These are phyloP conservation scores for Pandion haliaetus DNA, from an alignment of 2,113 vertebrate genomes.

Conservation along the genomic window DNA sequence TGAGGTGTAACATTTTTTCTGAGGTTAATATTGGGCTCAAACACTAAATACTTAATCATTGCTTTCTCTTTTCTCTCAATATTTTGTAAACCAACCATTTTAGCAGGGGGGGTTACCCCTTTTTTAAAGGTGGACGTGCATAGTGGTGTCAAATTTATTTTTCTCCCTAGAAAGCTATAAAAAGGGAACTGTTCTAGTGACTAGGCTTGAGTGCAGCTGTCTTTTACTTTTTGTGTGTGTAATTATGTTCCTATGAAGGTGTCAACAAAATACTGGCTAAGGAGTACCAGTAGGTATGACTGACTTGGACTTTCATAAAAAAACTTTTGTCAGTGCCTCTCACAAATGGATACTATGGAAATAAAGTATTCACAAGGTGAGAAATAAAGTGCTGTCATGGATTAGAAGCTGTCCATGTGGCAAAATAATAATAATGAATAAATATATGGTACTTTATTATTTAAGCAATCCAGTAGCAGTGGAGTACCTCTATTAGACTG, in stretches of 20 bases:
- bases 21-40: neutral
- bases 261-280: neutral
- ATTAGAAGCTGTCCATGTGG: neutral
- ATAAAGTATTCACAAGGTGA: neutral
- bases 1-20: neutral
- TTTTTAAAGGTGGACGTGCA: neutral
- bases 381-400: neutral
- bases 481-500: neutral
- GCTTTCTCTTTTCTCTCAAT: neutral
- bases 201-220: neutral
- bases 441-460: neutral
- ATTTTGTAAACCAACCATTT: neutral
- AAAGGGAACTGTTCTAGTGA: neutral
- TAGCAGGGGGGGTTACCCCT: neutral
- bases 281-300: neutral
- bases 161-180: neutral
- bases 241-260: neutral
- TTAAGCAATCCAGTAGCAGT: neutral
- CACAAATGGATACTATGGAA: neutral
- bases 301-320: neutral
- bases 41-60: neutral
- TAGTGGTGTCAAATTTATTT: neutral
- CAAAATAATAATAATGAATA: neutral
- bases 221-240: neutral
- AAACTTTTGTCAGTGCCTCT: neutral